Base-by-base conservation (phyloP, 2,888 invertebrate genomes). In the Neocrepidodera transversa region DNA sequence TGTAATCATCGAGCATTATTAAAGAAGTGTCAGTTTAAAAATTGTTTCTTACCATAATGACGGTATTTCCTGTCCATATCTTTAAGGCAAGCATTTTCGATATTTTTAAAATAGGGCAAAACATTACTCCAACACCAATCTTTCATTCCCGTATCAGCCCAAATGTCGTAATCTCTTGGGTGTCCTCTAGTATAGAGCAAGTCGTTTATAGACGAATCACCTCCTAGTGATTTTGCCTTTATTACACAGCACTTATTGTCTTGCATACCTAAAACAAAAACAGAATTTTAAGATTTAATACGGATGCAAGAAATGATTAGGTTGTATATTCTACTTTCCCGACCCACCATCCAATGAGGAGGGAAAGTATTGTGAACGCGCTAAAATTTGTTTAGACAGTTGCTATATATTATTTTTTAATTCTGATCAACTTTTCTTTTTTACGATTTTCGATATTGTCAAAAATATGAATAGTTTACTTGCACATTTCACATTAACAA, bases 131-230 rank as follows among this genome's bases (percentile, higher is more conserved):
- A 91, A 47, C 87, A 84, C 92, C 92, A 92, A 0, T 89, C 91
- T 0, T 82, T 77, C 75, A 90, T 90, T 0, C 90, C 93, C 71
- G 86, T 55, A 1, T 80, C 81, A 8, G 85, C 85, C 94, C 94
- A 94, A 1, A 82, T 79, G 71, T 93, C 88, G 74, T 90, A 94
- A 72, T 94, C 93, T 2, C 82, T 78, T 0, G 84, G 82, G 68
- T 87, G 83, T 8, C 90, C 92, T 63, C 91, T 80, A 0, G 89
- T 90, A 71, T 90, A 91, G 70, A 90, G 86, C 92, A 94, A 91
- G 69, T 88, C 88, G 75, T 93, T 93, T 8, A 93, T 80, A 0
- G 89, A 87, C 63, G 90, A 90, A 4, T 88, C 88, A 1, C 94
- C 94, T 5, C 94, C 94, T 73, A 94, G 83, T 0, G 91, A 90